Base-by-base conservation (phyloP, 2,113 vertebrate genomes). In the Oncorhynchus nerka region DNA sequence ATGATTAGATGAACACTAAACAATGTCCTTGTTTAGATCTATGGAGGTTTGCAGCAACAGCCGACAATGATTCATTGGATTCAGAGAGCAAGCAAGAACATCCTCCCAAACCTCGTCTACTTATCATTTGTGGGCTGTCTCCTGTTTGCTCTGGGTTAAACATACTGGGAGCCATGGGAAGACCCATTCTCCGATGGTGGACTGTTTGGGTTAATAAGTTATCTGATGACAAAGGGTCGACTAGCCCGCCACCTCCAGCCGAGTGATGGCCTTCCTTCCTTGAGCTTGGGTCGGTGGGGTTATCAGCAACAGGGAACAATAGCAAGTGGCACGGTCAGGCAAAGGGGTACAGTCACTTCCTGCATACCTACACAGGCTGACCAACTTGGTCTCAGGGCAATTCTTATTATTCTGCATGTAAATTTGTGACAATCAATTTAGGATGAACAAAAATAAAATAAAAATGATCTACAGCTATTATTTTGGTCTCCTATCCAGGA, bases 191-290 rank as follows among this genome's bases (percentile, higher is more conserved):
- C 87, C 79, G 68, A 73, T 15, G 26, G 80, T 76, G 80, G 88
- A 90, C 88, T 85, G 65, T 67, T n/a, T 57, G 67, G 85, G 91
- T 94, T 94, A 94, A 94, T 94, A 89, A 93, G 87, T 94, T 91
- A 92, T 88, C 80, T 73, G 76, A 81, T 79, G 88, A 91, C 92
- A 93, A 94, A 92, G 86, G 84, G 74, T 82, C 81, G 91, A 89
- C 88, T 81, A 87, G 76, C 80, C 75, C 72, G 28, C 72, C 76
- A 70, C 82, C 87, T 80, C 86, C 89, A 83, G 88, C 87, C 74
- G 64, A 90, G 79, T 74, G n/a, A 80, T 78, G 84, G 85, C 83
- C 80, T 87, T 90, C 88, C 91, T 89, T 92, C 89, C 81, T 88
- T 82, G 57, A 61, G 83, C 83, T 75, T 8, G 85, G 89, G 90